phyloP scores from a whole-genome alignment of 53 echinoderm and acorn worm genomes.

The Astropecten irregularis region DNA sequence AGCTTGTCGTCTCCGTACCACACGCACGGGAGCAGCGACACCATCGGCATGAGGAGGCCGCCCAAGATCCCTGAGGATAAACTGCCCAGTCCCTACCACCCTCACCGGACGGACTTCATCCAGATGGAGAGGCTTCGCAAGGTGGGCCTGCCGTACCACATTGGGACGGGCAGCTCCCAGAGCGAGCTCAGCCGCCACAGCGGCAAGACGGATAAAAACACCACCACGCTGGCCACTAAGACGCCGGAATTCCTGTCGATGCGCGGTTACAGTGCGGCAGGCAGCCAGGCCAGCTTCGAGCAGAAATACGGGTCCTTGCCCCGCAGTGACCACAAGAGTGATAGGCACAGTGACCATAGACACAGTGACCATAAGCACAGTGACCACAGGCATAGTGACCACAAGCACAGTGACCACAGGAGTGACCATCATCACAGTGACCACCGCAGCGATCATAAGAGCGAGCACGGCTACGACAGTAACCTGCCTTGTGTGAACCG shows the following conservation, averaged over 20 bases:
- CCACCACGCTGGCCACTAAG: conserved; percentile 74
- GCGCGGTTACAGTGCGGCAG: conserved; percentile 57
- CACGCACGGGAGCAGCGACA: conserved; percentile 28
- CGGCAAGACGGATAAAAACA: conserved; percentile 79
- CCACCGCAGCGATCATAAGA: conserved; percentile 23
- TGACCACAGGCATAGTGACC: conserved; percentile 29
- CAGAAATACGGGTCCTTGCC: conserved; percentile 26
- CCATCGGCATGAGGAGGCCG: conserved; percentile 9
- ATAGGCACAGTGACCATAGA: conserved; percentile 31
- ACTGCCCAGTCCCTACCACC: conserved; percentile 79
- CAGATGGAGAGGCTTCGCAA: conserved; percentile 51
- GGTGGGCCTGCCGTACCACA: conserved; percentile 67
- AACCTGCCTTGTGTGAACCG: conserved; percentile 77
- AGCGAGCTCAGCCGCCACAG: conserved; percentile 83
- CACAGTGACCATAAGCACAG: conserved; percentile 34
- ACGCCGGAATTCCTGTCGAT: conserved; percentile 72
- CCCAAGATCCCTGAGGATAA: conserved; percentile 59
- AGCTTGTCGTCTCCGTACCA: conserved; percentile 76
- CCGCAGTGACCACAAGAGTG: conserved; percentile 22
- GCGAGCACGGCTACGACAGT: conserved; percentile 53
- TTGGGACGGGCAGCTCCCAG: conserved; percentile 67
- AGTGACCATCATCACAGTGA: conserved; percentile 42
- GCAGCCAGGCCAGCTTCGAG: conserved; percentile 67
- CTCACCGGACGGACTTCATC: conserved; percentile 46
- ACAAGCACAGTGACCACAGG: conserved; percentile 9